A percentile compares a stretch with the other conserved stretches of the same genome.
phyloP scores from a whole-genome alignment of 2,113 vertebrate genomes.

The Octodon degus region DNA sequence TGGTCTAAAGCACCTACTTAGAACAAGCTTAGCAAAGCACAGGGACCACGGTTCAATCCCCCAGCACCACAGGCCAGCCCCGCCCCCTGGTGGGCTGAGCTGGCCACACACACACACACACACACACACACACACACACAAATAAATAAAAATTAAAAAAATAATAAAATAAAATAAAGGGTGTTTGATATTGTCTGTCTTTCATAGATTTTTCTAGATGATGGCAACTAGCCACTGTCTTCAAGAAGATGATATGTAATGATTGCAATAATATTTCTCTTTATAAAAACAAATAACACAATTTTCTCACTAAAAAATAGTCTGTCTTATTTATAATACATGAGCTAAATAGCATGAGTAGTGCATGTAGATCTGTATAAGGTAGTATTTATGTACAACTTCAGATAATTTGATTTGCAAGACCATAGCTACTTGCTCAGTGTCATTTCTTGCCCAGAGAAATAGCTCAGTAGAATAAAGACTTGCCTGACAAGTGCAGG shows the following conservation, averaged over 20 bases:
- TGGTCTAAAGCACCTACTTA: no score
- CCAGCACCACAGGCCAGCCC: no score
- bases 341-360: background rate
- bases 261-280: background rate
- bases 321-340: background rate
- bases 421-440: background rate
- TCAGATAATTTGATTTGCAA: background rate
- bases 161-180: no score
- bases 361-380: background rate
- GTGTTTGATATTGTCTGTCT: background rate
- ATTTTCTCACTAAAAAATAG: background rate
- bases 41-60: no score
- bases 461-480: no score
- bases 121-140: no score
- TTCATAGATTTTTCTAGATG: background rate
- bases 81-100: no score
- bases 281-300: slow-evolving; percentile 23
- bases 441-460: background rate
- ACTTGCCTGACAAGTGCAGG: no score
- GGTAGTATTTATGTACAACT: background rate
- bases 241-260: background rate
- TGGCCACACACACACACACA: no score
- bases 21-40: no score
- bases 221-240: background rate
- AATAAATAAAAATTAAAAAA: no score